These are phyloP conservation scores for Plutella xylostella DNA, from an alignment of 2,888 invertebrate genomes.

Conservation along the genomic window DNA sequence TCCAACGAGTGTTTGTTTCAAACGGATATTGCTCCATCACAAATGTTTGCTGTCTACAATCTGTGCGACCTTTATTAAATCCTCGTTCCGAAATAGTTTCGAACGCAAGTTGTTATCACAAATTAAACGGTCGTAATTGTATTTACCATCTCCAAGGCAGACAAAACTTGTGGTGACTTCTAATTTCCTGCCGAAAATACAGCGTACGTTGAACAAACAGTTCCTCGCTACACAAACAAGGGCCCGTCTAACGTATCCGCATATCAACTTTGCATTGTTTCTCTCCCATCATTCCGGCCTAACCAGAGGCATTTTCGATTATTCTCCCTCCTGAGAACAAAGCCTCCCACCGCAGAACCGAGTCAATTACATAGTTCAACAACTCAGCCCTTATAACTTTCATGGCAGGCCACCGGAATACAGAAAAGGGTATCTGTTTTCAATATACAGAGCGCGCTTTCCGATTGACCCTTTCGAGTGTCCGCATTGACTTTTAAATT, in stretches of 20 bases:
- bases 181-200: constrained; percentile 58
- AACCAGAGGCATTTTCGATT: constrained; percentile 69
- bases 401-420: constrained; percentile 65
- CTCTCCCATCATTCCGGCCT: constrained; percentile 57
- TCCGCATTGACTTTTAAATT: constrained; percentile 71
- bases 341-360: constrained; percentile 65
- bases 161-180: constrained; percentile 45
- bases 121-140: constrained; percentile 52
- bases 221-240: constrained; percentile 68
- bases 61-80: constrained; percentile 33
- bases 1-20: constrained; percentile 43
- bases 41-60: constrained; percentile 33
- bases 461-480: constrained; percentile 69
- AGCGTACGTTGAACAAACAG: constrained; percentile 60
- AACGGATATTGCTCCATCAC: constrained; percentile 47
- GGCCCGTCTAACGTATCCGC: constrained; percentile 60
- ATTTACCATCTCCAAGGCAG: too few species aligned
- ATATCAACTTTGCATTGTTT: constrained; percentile 68
- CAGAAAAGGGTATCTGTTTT: constrained; percentile 69
- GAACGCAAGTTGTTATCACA: constrained; percentile 28
- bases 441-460: constrained; percentile 57
- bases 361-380: constrained; percentile 71
- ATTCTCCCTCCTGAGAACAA: constrained; percentile 63
- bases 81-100: background rate
- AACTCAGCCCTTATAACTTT: constrained; percentile 70